Conservation (phyloP, 2,888 invertebrate genomes). For the Bibio marci region DNA sequence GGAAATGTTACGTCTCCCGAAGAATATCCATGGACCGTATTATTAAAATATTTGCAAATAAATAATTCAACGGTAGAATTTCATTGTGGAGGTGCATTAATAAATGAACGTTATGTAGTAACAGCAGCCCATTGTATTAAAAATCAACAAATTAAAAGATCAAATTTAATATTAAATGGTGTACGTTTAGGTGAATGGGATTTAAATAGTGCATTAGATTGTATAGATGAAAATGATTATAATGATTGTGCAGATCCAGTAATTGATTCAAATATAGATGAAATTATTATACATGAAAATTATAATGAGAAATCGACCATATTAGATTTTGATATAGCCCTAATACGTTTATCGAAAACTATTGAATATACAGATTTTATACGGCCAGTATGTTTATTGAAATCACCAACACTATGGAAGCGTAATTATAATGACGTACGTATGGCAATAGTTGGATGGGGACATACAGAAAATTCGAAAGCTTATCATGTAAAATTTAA, state of each 20-base stretch:
- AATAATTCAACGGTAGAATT: too few relatives aligned
- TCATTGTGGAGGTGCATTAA: too few relatives aligned
- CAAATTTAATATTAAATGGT: too few relatives aligned
- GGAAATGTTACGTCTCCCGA: too few relatives aligned
- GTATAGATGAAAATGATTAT: constrained; percentile 22
- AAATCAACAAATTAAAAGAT: too few relatives aligned
- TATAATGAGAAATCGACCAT: constrained; percentile 37
- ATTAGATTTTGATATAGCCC: constrained; percentile 53
- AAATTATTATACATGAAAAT: constrained; percentile 42
- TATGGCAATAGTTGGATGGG: constrained; percentile 44
- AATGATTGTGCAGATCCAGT: constrained; percentile 40
- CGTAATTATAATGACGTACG: constrained; percentile 24
- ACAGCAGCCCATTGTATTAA: too few relatives aligned
- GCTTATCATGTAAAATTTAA: too few relatives aligned
- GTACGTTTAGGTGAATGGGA: constrained; percentile 14
- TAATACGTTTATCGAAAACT: constrained; percentile 38
- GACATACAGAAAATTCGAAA: too few relatives aligned
- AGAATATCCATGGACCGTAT: too few relatives aligned
- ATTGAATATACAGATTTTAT: constrained; percentile 18
- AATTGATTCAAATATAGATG: constrained; percentile 39
- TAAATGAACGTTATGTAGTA: too few relatives aligned
- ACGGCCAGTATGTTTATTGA: constrained; percentile 42
- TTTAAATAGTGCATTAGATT: constrained; percentile 18
- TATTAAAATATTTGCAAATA: too few relatives aligned
- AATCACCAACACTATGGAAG: constrained; percentile 14